Conservation (phyloP, 2,888 invertebrate species). For the Brachyptera risi region DNA sequence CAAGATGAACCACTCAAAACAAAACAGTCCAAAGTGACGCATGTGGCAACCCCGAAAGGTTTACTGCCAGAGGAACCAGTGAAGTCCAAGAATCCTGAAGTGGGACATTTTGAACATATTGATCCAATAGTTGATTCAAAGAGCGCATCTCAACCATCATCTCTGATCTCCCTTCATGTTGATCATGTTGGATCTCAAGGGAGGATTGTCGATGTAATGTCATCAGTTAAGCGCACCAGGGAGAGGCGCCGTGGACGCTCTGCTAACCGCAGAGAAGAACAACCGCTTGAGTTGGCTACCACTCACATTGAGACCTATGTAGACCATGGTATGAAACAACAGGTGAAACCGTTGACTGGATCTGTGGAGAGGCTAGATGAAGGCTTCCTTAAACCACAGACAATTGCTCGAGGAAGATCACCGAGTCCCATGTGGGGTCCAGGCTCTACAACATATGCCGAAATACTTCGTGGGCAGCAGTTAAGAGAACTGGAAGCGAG, state of each 20-base stretch:
- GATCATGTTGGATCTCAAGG: conserved; percentile 1
- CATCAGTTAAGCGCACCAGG: background rate
- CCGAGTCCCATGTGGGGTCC: conserved; percentile 70
- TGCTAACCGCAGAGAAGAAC: background rate
- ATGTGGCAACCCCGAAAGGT: too few relatives aligned
- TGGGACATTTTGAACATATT: too few relatives aligned
- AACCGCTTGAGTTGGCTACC: background rate
- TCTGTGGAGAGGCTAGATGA: background rate
- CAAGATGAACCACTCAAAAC: too few relatives aligned
- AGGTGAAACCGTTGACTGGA: background rate
- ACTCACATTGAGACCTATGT: background rate
- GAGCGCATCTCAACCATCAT: too few relatives aligned
- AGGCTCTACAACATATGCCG: conserved; percentile 73
- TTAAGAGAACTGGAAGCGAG: background rate
- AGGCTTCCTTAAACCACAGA: background rate
- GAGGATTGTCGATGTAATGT: conserved; percentile 4
- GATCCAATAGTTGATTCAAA: too few relatives aligned
- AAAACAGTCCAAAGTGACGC: too few relatives aligned
- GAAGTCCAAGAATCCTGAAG: too few relatives aligned
- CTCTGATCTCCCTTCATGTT: too few relatives aligned
- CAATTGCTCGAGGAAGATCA: conserved; percentile 50
- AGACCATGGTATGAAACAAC: background rate
- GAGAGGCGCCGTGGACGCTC: conserved; percentile 12
- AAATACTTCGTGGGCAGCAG: conserved; percentile 61
- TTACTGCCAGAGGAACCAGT: too few relatives aligned